Evolutionary conservation across 2,113 vertebrate genomes (phyloP), one percentile per base, ranked within the genome.

Genomic region (Pelvicachromis taeniatus): DNA sequence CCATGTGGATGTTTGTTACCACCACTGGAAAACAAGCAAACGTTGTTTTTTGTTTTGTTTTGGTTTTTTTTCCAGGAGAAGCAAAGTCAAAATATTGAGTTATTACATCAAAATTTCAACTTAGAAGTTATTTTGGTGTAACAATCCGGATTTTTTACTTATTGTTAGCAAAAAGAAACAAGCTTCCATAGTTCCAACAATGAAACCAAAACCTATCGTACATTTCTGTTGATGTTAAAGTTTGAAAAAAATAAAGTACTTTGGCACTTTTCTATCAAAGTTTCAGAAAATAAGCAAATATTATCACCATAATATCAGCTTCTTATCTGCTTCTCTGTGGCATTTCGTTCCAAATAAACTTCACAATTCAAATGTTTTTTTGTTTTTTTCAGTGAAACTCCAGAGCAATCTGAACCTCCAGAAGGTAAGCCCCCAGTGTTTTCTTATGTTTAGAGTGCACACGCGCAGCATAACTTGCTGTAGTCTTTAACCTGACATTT

Each of bases 381-480:
- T 17, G 8, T 63, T 63, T 0, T 35, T 91, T 89, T 17, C 56
- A 94, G 93, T 4, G 55, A 85, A 11, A 16, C 5, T 17, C 2
- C 0, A 26, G 75, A 80, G 2, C 73, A 83, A 1, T 12, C 50
- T 50, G 79, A 65, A 17, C 68, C 9, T 31, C 42, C 16, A 63
- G 4, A 50, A n/a, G 83, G 92, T 92, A 13, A 82, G 53, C 2
- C 65, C 19, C 11, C 2, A 0, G 1, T 70, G 35, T 68, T 75
- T 50, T 50, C 26, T 50, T 9, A 35, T 3, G 14, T 50, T 75
- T 31, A 50, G 29, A 48, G 42, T 19, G 23, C 9, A 7, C 68
- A 19, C 1, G 6, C 16, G 50, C 68, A 31, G 40, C 68, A 31
- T 29, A 73, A 0, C 14, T 1, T 29, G 0, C 23, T 19, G 0